Percentiles rank a stretch among this genome's conserved stretches.
Evolutionary conservation across 2,113 vertebrate species (phyloP).

Genomic region (Henicopernis longicauda): DNA sequence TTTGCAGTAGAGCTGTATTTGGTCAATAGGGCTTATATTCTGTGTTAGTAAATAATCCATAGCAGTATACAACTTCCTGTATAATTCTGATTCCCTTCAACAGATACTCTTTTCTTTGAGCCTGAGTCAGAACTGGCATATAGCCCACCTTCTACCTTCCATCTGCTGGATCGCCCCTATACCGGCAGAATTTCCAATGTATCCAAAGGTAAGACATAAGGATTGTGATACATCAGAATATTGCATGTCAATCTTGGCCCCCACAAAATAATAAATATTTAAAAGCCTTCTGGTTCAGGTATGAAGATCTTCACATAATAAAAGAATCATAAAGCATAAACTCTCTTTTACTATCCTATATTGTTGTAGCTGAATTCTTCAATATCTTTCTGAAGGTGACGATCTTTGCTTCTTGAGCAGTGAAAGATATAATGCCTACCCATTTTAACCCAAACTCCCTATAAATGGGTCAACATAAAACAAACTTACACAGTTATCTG

Average conservation of each 20-base stretch:
- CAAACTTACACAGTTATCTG: neutral
- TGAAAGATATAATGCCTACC: neutral
- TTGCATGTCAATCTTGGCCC: neutral
- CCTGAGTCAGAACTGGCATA: neutral
- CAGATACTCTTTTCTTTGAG: constrained; percentile 66
- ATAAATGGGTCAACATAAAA: neutral
- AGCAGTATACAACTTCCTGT: neutral
- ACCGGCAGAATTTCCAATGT: neutral
- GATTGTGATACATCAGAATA: neutral
- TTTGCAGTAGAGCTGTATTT: neutral
- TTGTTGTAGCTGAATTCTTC: neutral
- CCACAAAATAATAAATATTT: neutral
- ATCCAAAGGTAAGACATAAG: constrained; percentile 57
- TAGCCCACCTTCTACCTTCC: neutral
- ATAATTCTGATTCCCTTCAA: neutral
- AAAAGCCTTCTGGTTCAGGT: neutral
- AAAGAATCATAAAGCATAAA: neutral
- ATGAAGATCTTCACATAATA: neutral
- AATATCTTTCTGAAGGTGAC: neutral
- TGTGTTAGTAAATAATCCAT: neutral
- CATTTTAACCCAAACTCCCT: neutral
- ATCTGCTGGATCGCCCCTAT: neutral
- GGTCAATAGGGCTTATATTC: neutral
- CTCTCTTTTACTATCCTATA: neutral
- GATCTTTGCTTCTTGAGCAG: neutral